Conservation (phyloP, 2,113 vertebrate species). For the Corynorhinus townsendii region DNA sequence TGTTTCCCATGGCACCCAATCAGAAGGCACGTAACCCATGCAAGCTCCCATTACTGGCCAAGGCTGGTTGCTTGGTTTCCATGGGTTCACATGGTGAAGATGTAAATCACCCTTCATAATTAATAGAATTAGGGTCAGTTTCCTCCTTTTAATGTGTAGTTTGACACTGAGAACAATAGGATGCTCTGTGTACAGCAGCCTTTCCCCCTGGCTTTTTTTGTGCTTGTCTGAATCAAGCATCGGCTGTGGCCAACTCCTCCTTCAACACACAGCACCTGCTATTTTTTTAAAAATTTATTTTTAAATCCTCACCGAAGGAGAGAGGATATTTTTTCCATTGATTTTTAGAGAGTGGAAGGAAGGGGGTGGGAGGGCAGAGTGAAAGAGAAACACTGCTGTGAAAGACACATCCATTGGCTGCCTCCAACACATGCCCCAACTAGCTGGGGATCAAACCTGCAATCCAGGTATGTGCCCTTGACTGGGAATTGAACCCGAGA, state of each 20-base stretch:
- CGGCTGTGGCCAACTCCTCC: not conserved
- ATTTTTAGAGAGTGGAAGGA: no score
- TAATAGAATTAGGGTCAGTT: not conserved
- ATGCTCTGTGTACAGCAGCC: not conserved
- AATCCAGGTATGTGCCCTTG: no score
- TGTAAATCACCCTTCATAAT: not conserved
- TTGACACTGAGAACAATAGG: not conserved
- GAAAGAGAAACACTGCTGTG: no score
- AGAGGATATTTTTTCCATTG: no score
- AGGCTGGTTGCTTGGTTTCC: not conserved
- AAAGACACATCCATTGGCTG: no score
- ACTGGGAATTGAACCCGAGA: no score
- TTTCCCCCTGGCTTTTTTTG: rapidly evolving
- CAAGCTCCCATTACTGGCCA: not conserved
- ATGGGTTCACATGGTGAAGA: not conserved
- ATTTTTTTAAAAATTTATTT: no score
- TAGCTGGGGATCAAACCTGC: no score
- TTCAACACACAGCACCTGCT: no score
- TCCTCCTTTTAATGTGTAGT: not conserved
- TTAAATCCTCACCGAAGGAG: no score
- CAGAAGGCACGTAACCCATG: not conserved
- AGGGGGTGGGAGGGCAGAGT: no score
- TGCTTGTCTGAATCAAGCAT: not conserved
- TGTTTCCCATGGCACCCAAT: not conserved
- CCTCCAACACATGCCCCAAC: no score